phyloP scores from a whole-genome alignment of 2,888 invertebrate species.

The Erynnis tages region DNA sequence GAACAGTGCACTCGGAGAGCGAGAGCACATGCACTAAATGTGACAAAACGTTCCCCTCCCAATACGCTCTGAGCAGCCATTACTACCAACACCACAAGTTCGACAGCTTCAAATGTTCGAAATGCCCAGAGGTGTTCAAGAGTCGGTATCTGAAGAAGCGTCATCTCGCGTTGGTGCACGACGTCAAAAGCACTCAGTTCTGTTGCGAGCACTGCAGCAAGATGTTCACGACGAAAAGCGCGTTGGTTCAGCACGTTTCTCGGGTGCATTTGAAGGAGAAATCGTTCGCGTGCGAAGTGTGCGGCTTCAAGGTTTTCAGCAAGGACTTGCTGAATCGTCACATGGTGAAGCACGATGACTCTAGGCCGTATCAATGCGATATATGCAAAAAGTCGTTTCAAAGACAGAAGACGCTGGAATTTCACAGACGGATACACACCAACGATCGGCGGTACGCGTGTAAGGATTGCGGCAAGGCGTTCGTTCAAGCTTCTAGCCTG shows the following conservation, averaged over 20 bases:
- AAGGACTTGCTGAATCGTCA: slow-evolving; percentile 75
- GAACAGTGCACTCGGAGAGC: slow-evolving; percentile 44
- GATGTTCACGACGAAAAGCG: slow-evolving; percentile 52
- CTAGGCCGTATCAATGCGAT: slow-evolving; percentile 79
- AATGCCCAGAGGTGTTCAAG: slow-evolving; percentile 53
- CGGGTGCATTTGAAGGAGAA: slow-evolving; percentile 62
- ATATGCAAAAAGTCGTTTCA: slow-evolving; percentile 81
- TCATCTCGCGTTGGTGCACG: slow-evolving; percentile 60
- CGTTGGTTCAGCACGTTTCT: slow-evolving; percentile 52
- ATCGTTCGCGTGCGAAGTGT: slow-evolving; percentile 55
- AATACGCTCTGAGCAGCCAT: slow-evolving; percentile 42
- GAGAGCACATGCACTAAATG: slow-evolving; percentile 44
- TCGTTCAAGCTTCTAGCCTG: slow-evolving; percentile 80
- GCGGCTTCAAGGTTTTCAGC: slow-evolving; percentile 62
- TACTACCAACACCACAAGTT: slow-evolving; percentile 27
- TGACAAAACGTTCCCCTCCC: slow-evolving; percentile 42
- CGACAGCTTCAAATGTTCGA: slow-evolving; percentile 48
- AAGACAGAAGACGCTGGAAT: slow-evolving; percentile 77
- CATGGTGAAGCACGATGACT: slow-evolving; percentile 78
- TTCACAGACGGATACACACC: slow-evolving; percentile 79
- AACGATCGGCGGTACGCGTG: slow-evolving; percentile 79
- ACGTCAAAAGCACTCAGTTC: slow-evolving; percentile 54
- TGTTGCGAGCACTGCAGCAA: slow-evolving; percentile 57
- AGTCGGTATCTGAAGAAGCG: slow-evolving; percentile 57
- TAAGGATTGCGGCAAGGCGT: slow-evolving; percentile 77